phyloP scores from a whole-genome alignment of 2,888 invertebrate genomes.

The Limnephilus rhombicus region DNA sequence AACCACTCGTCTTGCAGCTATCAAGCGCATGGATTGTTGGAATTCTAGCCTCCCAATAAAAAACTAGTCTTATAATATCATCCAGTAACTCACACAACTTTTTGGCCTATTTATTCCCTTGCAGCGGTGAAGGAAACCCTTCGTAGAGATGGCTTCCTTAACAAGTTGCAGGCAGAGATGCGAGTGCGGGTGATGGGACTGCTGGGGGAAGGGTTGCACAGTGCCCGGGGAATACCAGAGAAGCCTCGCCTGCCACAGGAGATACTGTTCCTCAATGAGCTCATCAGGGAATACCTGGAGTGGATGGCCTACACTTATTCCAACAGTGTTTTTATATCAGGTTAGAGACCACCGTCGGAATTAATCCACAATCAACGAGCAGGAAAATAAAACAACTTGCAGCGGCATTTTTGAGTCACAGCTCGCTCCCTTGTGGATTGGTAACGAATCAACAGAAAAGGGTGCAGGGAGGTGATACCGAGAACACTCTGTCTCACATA shows the following conservation, averaged over 20 bases:
- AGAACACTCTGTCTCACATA: too few species aligned
- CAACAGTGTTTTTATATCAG: slow-evolving; percentile 77
- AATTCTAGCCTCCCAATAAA: too few species aligned
- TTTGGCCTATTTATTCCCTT: neutral
- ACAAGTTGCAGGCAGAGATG: slow-evolving; percentile 60
- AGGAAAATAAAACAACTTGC: too few species aligned
- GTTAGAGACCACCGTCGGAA: neutral
- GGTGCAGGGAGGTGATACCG: too few species aligned
- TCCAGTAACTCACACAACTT: neutral
- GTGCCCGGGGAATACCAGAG: neutral
- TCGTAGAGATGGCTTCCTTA: slow-evolving; percentile 49
- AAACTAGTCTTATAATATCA: neutral
- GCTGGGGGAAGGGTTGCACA: neutral
- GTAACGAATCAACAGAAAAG: too few species aligned
- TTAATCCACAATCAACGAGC: neutral
- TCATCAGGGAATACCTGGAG: slow-evolving; percentile 82
- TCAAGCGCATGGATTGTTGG: too few species aligned
- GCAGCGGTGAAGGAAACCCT: slow-evolving; percentile 54
- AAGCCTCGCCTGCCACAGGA: slow-evolving; percentile 18
- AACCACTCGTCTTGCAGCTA: too few species aligned
- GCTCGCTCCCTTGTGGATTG: too few species aligned
- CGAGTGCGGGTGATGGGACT: slow-evolving; percentile 48
- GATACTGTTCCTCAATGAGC: slow-evolving; percentile 79
- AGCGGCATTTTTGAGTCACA: too few species aligned
- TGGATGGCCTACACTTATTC: slow-evolving; percentile 86